These are phyloP conservation scores for Vespertilio murinus DNA, from an alignment of 2,797 vertebrate species.

Conservation along the genomic window DNA sequence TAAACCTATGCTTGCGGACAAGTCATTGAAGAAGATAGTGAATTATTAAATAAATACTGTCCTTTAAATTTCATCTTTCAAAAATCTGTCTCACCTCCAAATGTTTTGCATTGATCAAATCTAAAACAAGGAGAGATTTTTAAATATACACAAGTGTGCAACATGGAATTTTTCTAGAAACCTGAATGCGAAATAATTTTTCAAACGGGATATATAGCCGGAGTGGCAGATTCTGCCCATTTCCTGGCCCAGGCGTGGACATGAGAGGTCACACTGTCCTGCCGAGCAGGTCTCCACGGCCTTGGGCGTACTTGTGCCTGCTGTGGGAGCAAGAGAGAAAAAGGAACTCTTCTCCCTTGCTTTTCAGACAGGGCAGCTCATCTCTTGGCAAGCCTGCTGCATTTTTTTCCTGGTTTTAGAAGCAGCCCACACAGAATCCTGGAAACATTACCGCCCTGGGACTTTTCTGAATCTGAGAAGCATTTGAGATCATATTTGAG, in stretches of 20 bases:
- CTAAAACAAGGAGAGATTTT: background rate
- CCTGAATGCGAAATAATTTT: background rate
- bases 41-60: background rate
- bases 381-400: slow-evolving; percentile 51
- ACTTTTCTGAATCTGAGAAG: background rate
- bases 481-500: background rate
- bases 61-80: background rate
- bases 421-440: background rate
- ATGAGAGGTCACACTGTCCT: slow-evolving; percentile 48
- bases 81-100: background rate
- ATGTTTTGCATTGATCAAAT: slow-evolving; percentile 8
- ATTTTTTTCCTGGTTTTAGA: slow-evolving; percentile 50
- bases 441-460: background rate
- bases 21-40: background rate
- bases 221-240: background rate
- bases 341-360: slow-evolving; percentile 4
- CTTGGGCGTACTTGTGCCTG: slow-evolving; percentile 21
- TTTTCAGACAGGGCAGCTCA: slow-evolving; percentile 2
- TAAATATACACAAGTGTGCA: background rate
- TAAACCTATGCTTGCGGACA: background rate
- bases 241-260: background rate
- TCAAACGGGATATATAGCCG: background rate
- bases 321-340: slow-evolving; percentile 30
- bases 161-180: slow-evolving; percentile 18
- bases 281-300: slow-evolving; percentile 41